Percentiles rank a stretch among this genome's conserved stretches.
Conservation (phyloP, 2,113 vertebrate genomes). For the Cryptotis parvus region DNA sequence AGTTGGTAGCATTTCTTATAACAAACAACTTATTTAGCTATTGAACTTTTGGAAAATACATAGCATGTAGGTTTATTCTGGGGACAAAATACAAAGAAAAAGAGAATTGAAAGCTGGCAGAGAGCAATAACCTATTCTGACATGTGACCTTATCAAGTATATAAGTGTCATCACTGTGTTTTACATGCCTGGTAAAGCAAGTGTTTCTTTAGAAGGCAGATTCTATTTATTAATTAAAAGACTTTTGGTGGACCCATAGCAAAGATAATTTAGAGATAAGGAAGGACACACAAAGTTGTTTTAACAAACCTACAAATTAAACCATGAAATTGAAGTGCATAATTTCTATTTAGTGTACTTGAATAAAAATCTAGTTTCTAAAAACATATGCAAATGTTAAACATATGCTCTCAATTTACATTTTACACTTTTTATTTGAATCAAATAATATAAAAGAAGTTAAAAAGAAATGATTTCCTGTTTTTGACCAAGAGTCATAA, state of each 20-base stretch:
- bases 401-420: constrained; percentile 43
- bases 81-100: neutral
- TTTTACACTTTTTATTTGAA: constrained; percentile 57
- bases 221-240: constrained; percentile 73
- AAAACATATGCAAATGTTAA: constrained; percentile 71
- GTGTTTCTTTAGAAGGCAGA: constrained; percentile 65
- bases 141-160: constrained; percentile 79
- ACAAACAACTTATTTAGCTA: constrained; percentile 72
- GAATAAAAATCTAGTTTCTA: constrained; percentile 72
- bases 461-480: neutral
- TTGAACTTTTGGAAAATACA: constrained; percentile 64
- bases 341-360: constrained; percentile 61
- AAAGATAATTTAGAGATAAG: constrained; percentile 20
- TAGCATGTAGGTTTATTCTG: constrained; percentile 55
- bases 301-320: constrained; percentile 65
- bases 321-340: constrained; percentile 72
- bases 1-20: constrained; percentile 50
- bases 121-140: constrained; percentile 76
- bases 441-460: constrained; percentile 51
- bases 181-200: constrained; percentile 68
- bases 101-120: constrained; percentile 49
- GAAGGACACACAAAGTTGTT: neutral
- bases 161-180: constrained; percentile 75
- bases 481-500: constrained; percentile 46
- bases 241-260: constrained; percentile 47